phyloP scores from a whole-genome alignment of 2,888 invertebrate species.

The Chironomus tentans region DNA sequence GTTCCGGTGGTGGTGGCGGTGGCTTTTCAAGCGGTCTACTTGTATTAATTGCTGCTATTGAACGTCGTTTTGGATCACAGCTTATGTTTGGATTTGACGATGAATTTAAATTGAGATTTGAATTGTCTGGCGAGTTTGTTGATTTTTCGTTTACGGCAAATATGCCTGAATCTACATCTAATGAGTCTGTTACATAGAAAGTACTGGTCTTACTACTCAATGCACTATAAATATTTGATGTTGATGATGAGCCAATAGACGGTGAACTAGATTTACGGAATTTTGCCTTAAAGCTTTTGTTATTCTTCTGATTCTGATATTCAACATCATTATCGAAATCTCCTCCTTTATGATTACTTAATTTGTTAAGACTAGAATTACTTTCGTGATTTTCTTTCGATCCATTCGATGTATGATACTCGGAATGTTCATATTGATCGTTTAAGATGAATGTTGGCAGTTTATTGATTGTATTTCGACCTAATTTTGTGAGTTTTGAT shows the following conservation, averaged over 20 bases:
- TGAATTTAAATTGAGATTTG: constrained; percentile 25
- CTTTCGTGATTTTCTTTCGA: constrained; percentile 30
- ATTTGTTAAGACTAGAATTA: constrained; percentile 21
- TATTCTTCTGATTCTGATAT: background rate
- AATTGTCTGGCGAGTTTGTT: constrained; percentile 22
- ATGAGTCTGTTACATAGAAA: constrained; percentile 60
- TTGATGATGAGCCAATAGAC: constrained; percentile 48
- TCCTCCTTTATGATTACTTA: constrained; percentile 6
- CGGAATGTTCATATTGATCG: constrained; percentile 36
- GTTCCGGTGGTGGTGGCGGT: constrained; percentile 40
- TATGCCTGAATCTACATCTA: constrained; percentile 55
- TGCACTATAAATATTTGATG: constrained; percentile 46
- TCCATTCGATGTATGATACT: constrained; percentile 31
- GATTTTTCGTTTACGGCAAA: constrained; percentile 44
- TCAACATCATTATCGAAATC: background rate
- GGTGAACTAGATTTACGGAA: constrained; percentile 49
- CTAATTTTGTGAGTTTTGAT: constrained; percentile 24
- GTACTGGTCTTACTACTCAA: constrained; percentile 55
- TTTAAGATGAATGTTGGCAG: constrained; percentile 31
- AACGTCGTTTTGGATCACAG: constrained; percentile 27
- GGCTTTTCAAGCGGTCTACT: constrained; percentile 31
- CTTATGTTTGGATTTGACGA: constrained; percentile 19
- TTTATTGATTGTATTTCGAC: constrained; percentile 27
- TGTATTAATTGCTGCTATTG: constrained; percentile 6
- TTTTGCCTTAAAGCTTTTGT: constrained; percentile 51